Percentiles rank a stretch among this genome's conserved stretches.
These are phyloP conservation scores for Carettochelys insculpta DNA, from an alignment of 2,113 vertebrate genomes.

Conservation along the genomic window DNA sequence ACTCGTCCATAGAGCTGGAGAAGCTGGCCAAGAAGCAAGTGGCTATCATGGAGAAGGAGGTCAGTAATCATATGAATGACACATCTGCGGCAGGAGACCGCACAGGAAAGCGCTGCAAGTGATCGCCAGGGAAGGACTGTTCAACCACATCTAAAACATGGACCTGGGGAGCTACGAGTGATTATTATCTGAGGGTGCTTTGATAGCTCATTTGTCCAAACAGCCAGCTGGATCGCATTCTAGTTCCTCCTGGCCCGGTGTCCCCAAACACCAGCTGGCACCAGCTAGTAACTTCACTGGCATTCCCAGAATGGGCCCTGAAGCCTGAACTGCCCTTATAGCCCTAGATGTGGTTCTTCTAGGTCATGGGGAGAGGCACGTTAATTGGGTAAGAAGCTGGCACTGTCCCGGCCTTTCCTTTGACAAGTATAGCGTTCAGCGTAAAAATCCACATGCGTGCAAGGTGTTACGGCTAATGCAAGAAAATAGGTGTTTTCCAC, in stretches of 20 bases:
- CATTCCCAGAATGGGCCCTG: background rate
- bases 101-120: accelerated
- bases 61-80: constrained; percentile 51
- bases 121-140: background rate
- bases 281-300: accelerated
- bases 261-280: background rate
- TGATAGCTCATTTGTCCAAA: background rate
- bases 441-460: accelerated
- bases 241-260: background rate
- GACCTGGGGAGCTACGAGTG: accelerated
- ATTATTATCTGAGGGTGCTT: background rate
- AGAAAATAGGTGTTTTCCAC: background rate
- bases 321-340: background rate
- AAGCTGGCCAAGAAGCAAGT: constrained; percentile 98
- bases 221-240: background rate
- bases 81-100: accelerated
- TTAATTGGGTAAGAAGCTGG: background rate
- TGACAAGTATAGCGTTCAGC: background rate
- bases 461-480: background rate
- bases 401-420: no score
- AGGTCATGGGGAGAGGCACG: background rate
- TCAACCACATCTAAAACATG: accelerated
- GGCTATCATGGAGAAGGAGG: constrained; percentile 96
- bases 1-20: constrained; percentile 99
- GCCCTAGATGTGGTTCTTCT: background rate